A percentile compares a stretch with the other conserved stretches of the same genome.
Conservation (phyloP, 2,797 vertebrate genomes). For the Dermochelys coriacea region DNA sequence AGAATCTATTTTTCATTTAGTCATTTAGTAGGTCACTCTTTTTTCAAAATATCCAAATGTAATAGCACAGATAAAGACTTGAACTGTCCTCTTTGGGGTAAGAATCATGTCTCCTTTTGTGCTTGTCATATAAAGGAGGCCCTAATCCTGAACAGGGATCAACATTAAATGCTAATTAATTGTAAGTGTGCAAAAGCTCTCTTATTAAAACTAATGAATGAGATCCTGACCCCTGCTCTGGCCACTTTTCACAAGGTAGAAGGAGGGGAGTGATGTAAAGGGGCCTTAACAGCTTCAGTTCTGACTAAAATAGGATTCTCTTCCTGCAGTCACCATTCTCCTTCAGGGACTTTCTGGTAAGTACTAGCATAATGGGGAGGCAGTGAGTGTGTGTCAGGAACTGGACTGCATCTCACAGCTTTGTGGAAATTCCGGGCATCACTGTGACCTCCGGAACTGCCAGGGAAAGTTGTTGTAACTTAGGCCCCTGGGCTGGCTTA, state of each 20-base stretch:
- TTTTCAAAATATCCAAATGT: neutral
- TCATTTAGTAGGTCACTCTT: neutral
- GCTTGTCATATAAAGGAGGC: neutral
- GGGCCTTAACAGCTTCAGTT: neutral
- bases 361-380: neutral
- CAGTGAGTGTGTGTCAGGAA: neutral
- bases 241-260: neutral
- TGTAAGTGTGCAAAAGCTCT: neutral
- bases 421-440: neutral
- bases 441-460: neutral
- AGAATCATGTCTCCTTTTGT: neutral
- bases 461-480: constrained; percentile 5
- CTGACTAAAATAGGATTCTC: neutral
- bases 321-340: neutral
- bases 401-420: neutral
- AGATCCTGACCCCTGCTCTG: neutral
- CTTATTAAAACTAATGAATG: neutral
- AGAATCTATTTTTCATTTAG: neutral
- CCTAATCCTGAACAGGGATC: neutral
- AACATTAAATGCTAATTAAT: neutral
- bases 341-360: neutral
- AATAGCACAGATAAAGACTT: neutral
- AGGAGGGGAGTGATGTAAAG: neutral
- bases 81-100: neutral
- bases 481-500: neutral